phyloP scores from a whole-genome alignment of 2,797 vertebrate genomes.

The Urosaurus nigricauda region DNA sequence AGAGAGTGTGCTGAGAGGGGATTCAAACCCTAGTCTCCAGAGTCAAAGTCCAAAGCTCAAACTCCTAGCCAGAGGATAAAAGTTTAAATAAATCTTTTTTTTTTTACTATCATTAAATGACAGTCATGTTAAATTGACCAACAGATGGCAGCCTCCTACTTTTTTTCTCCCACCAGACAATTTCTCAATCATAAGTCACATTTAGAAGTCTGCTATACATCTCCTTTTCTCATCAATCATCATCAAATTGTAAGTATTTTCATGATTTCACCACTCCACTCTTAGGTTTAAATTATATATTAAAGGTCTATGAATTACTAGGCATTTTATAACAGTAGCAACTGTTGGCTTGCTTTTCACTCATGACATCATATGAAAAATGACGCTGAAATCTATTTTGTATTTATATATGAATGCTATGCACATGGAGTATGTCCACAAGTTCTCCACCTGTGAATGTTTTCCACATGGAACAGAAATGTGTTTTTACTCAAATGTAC shows the following conservation, averaged over 20 bases:
- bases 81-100: not conserved
- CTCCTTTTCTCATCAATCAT: conserved; percentile 61
- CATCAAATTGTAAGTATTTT: conserved; percentile 46
- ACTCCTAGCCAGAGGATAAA: not conserved
- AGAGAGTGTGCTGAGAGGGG: too few relatives aligned
- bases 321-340: conserved; percentile 30
- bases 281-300: conserved; percentile 16
- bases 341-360: conserved; percentile 52
- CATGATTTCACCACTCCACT: conserved; percentile 42
- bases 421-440: not conserved
- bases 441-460: not conserved
- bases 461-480: not conserved
- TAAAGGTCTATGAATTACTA: conserved; percentile 51
- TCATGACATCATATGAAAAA: conserved; percentile 36
- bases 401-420: not conserved
- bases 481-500: not conserved
- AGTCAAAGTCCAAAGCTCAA: too few relatives aligned
- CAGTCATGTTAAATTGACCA: conserved; percentile 68
- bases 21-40: too few relatives aligned
- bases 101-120: fast-evolving
- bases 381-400: not conserved
- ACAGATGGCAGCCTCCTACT: conserved; percentile 82
- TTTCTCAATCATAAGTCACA: not conserved
- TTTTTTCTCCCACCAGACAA: conserved; percentile 50
- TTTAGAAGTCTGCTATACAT: conserved; percentile 27